Conservation (phyloP, 1,140 invertebrate genomes). For the Lysiphlebus fabarum region DNA sequence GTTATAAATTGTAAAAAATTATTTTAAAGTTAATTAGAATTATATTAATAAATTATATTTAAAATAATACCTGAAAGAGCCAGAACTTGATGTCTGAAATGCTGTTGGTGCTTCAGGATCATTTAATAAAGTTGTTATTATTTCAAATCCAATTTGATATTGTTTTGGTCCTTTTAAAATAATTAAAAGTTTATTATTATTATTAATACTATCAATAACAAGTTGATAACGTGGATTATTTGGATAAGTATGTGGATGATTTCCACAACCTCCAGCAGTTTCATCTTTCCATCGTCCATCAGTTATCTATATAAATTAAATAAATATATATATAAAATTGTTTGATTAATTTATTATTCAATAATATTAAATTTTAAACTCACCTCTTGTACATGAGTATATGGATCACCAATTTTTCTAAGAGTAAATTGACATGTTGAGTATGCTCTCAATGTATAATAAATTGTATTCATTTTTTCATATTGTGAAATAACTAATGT, state of each 20-base stretch:
- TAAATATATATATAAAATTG: too few species aligned
- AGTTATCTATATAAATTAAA: conserved; percentile 52
- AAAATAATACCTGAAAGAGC: conserved; percentile 69
- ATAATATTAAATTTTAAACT: too few species aligned
- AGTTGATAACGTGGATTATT: conserved; percentile 84
- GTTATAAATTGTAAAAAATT: conserved; percentile 49
- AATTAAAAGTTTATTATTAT: conserved; percentile 73
- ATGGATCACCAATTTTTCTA: conserved; percentile 73
- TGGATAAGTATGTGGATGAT: conserved; percentile 72
- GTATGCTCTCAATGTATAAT: conserved; percentile 88
- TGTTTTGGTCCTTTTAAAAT: conserved; percentile 88
- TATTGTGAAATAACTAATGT: conserved; percentile 92
- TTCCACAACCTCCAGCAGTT: conserved; percentile 87
- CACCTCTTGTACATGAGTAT: conserved; percentile 69
- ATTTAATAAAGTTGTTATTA: conserved; percentile 68
- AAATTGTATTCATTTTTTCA: conserved; percentile 90
- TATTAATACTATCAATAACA: conserved; percentile 62
- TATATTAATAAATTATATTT: conserved; percentile 7
- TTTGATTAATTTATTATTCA: too few species aligned
- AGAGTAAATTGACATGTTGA: conserved; percentile 80
- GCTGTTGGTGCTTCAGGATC: conserved; percentile 66
- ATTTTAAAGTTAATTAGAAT: too few species aligned
- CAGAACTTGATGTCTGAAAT: conserved; percentile 75
- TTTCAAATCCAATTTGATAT: conserved; percentile 85
- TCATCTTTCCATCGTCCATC: conserved; percentile 78